A percentile compares a stretch with the other conserved stretches of the same genome.
phyloP scores from a whole-genome alignment of 2,113 vertebrate species.

The Prionailurus bengalensis region DNA sequence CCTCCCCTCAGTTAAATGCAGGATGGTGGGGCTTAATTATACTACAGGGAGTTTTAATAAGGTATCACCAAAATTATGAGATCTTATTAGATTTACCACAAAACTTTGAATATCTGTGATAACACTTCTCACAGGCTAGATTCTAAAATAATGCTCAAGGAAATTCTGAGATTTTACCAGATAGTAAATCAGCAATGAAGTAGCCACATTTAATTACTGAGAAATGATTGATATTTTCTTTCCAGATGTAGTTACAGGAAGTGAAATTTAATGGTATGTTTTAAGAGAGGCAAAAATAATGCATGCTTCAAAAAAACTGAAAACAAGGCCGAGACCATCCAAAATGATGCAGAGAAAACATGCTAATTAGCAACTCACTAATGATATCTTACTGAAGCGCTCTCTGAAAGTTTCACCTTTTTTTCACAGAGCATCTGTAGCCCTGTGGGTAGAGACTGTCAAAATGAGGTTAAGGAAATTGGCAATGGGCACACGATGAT shows the following conservation, averaged over 20 bases:
- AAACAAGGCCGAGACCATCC: constrained; percentile 6
- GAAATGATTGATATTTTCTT: constrained; percentile 43
- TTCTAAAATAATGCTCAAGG: not conserved
- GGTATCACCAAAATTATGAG: constrained; percentile 69
- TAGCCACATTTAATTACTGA: not conserved
- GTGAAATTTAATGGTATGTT: constrained; percentile 18
- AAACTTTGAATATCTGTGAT: constrained; percentile 60
- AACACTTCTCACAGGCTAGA: constrained; percentile 8
- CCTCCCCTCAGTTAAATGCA: constrained; percentile 64
- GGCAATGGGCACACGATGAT: not conserved
- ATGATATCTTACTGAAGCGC: not conserved
- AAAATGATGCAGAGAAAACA: not conserved
- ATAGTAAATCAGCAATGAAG: constrained; percentile 23
- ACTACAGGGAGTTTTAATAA: constrained; percentile 62
- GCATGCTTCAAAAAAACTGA: not conserved
- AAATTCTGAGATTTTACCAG: constrained; percentile 45
- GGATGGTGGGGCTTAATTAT: constrained; percentile 51
- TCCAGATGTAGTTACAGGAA: constrained; percentile 38
- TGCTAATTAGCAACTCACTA: not conserved
- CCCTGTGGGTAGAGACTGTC: not conserved
- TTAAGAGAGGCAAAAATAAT: constrained; percentile 5
- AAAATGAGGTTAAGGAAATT: constrained; percentile 27
- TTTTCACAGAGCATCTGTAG: not conserved
- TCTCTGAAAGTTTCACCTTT: not conserved
- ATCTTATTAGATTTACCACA: constrained; percentile 61